Evolutionary conservation across 2,888 invertebrate genomes (phyloP).

Genomic region (Synanthedon myopaeformis): DNA sequence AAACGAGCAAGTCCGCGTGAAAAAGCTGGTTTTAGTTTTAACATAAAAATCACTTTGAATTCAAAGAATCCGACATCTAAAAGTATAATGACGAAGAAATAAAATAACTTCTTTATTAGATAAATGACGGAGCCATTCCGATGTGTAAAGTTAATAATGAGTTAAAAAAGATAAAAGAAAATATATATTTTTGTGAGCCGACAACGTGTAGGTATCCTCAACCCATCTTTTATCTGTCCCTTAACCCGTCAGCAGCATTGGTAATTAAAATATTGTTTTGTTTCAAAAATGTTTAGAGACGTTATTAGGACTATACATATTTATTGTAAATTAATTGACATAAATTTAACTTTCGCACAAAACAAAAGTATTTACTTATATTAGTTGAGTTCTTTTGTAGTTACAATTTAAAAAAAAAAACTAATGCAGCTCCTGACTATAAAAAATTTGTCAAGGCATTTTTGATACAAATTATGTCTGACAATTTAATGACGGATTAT

Average conservation of each 20-base stretch:
- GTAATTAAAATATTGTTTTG: conserved; percentile 6
- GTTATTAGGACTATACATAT: not conserved
- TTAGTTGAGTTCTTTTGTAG: too few relatives aligned
- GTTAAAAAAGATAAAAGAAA: not conserved
- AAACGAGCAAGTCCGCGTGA: too few relatives aligned
- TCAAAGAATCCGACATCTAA: too few relatives aligned
- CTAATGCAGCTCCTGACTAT: too few relatives aligned
- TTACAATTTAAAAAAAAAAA: too few relatives aligned
- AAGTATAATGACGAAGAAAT: not conserved
- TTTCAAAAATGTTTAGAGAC: conserved; percentile 11
- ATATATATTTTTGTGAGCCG: conserved; percentile 1
- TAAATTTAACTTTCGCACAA: too few relatives aligned
- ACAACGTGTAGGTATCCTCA: conserved; percentile 12
- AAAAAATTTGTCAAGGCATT: too few relatives aligned
- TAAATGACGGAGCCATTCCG: not conserved
- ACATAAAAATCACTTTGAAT: too few relatives aligned
- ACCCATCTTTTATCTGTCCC: conserved; percentile 23
- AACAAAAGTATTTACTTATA: too few relatives aligned
- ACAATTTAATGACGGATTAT: too few relatives aligned
- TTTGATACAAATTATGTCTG: too few relatives aligned
- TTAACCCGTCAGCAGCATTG: conserved; percentile 21
- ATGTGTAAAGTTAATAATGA: not conserved
- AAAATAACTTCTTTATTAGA: not conserved
- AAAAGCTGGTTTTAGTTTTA: too few relatives aligned
- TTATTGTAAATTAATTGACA: not conserved